Percentiles rank a stretch among this genome's conserved stretches.
Conservation (phyloP, 2,888 invertebrate species). For the Heteromyza rotundicornis region DNA sequence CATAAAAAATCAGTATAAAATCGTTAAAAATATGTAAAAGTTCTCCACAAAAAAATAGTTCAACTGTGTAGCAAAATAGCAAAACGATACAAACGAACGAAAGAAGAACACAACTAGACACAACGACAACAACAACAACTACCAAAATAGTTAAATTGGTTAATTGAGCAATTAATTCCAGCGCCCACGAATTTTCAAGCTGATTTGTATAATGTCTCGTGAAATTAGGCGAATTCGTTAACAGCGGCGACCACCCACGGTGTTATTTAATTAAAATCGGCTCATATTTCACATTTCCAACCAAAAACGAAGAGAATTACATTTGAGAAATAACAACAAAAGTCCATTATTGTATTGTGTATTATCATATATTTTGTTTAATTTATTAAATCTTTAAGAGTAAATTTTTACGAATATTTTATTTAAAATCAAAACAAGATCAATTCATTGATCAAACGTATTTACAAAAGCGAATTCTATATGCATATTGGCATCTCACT, state of each 20-base stretch:
- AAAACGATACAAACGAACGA: too few relatives aligned
- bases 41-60: too few relatives aligned
- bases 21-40: too few relatives aligned
- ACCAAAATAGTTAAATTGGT: conserved; percentile 21
- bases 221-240: conserved; percentile 17
- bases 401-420: neutral
- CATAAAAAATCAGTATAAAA: too few relatives aligned
- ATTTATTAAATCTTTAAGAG: conserved; percentile 3
- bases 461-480: neutral
- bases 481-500: neutral
- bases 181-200: conserved; percentile 36
- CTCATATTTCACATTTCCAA: conserved; percentile 13
- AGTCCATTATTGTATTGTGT: neutral
- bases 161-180: conserved; percentile 52
- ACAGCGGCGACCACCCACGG: conserved; percentile 21
- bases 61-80: too few relatives aligned
- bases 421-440: neutral
- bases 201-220: conserved; percentile 28
- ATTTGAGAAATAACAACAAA: neutral
- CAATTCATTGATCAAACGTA: neutral
- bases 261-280: conserved; percentile 7
- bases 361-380: neutral
- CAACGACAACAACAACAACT: too few relatives aligned
- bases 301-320: neutral
- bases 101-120: too few relatives aligned